Evolutionary conservation across 1,140 invertebrate species (phyloP).

Genomic region (Gryllus bimaculatus): DNA sequence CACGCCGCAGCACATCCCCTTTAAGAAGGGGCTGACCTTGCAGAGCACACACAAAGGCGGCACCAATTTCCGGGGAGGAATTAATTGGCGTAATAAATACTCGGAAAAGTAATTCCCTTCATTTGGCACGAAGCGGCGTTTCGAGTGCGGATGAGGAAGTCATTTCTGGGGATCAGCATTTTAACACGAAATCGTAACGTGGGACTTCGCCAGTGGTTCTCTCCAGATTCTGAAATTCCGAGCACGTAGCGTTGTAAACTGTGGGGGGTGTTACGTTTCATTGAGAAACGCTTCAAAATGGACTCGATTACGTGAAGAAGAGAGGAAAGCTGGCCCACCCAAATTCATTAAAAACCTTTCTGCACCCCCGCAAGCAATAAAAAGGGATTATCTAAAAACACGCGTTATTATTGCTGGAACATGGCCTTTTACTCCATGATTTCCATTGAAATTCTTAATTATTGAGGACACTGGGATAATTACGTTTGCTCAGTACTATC

Average conservation of each 20-base stretch:
- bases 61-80: neutral
- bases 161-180: neutral
- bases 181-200: neutral
- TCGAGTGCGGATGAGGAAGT: neutral
- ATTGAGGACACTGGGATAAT: no score
- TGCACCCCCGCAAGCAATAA: neutral
- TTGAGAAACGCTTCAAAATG: neutral
- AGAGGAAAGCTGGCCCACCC: neutral
- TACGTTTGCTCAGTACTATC: no score
- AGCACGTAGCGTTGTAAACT: neutral
- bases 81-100: slow-evolving; percentile 5
- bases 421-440: no score
- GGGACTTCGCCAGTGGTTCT: neutral
- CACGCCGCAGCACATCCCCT: neutral
- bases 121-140: neutral
- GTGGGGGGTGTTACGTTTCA: neutral
- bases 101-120: neutral
- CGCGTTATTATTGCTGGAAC: no score
- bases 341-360: neutral
- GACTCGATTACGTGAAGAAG: neutral
- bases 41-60: neutral
- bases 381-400: no score
- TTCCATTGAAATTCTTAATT: no score
- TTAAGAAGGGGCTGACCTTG: neutral
- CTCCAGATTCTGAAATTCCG: neutral